A percentile compares a stretch with the other conserved stretches of the same genome.
These are phyloP conservation scores for Druon quercuslanigerum DNA, from an alignment of 1,140 invertebrate genomes.

Conservation along the genomic window DNA sequence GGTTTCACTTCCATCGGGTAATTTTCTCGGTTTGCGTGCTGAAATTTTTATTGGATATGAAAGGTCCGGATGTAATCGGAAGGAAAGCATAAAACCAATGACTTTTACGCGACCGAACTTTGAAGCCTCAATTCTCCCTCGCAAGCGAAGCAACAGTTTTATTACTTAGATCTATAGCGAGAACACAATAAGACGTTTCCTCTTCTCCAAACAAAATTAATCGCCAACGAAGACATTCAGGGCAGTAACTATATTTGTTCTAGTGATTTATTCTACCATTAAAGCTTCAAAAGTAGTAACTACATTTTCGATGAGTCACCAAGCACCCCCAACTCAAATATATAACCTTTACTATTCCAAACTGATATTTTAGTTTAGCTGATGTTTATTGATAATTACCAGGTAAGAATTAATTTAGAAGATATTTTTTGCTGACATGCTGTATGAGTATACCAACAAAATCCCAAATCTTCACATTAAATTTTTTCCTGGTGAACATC, in stretches of 20 bases:
- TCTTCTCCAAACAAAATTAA: conserved; percentile 13
- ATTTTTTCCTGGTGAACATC: too few relatives aligned
- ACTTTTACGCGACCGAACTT: conserved; percentile 27
- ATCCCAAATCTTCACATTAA: too few relatives aligned
- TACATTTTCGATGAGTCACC: too few relatives aligned
- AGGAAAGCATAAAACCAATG: conserved; percentile 22
- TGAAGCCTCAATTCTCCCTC: background rate
- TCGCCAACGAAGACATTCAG: background rate
- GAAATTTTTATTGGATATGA: conserved; percentile 27
- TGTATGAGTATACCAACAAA: too few relatives aligned
- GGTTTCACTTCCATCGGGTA: conserved; percentile 9
- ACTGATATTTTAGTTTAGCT: too few relatives aligned
- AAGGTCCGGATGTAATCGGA: conserved; percentile 21
- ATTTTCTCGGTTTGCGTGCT: conserved; percentile 10
- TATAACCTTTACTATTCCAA: too few relatives aligned
- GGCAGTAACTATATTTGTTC: background rate
- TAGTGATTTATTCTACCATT: too few relatives aligned
- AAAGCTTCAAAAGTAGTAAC: too few relatives aligned
- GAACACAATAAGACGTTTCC: background rate
- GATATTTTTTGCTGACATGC: too few relatives aligned
- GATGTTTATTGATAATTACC: too few relatives aligned
- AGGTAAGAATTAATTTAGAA: too few relatives aligned
- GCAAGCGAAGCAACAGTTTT: conserved; percentile 18
- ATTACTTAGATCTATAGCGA: conserved; percentile 1
- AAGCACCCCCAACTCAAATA: too few relatives aligned